Evolutionary conservation across 2,888 invertebrate species (phyloP).

Genomic region (Cheilosia vulpina): DNA sequence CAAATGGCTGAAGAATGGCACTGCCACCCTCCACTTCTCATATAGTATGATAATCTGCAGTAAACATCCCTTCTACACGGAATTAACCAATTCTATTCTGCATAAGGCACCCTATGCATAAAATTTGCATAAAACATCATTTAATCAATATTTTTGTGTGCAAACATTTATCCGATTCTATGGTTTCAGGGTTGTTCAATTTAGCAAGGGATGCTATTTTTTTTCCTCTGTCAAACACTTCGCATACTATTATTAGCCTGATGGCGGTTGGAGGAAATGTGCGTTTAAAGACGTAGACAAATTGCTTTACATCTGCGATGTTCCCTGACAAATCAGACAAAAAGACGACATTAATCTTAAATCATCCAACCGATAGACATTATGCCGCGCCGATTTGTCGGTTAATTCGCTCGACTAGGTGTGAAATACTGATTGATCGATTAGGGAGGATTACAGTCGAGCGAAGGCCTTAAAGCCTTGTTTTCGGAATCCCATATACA

Average conservation of each 20-base stretch:
- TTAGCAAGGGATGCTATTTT: slow-evolving; percentile 65
- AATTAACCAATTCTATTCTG: slow-evolving; percentile 39
- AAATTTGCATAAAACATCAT: slow-evolving; percentile 69
- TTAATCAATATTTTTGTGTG: slow-evolving; percentile 68
- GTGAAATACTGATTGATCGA: slow-evolving; percentile 30
- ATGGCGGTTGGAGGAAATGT: slow-evolving; percentile 22
- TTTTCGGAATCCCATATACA: background rate
- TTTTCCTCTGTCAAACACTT: slow-evolving; percentile 13
- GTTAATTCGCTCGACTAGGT: slow-evolving; percentile 11
- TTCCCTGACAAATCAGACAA: slow-evolving; percentile 47
- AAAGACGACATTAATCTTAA: slow-evolving; percentile 62
- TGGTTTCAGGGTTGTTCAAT: slow-evolving; percentile 68
- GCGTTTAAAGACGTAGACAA: slow-evolving; percentile 46
- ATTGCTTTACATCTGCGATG: slow-evolving; percentile 55
- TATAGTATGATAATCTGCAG: slow-evolving; percentile 23
- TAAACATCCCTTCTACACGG: slow-evolving; percentile 39
- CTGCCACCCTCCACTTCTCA: slow-evolving; percentile 50
- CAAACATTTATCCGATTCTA: slow-evolving; percentile 63
- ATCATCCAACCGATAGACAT: slow-evolving; percentile 28
- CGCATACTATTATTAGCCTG: slow-evolving; percentile 27
- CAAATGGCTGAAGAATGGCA: slow-evolving; percentile 51
- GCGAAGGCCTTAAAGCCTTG: slow-evolving; percentile 13
- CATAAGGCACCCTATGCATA: slow-evolving; percentile 31
- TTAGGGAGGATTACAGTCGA: slow-evolving; percentile 17
- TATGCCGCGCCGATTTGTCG: slow-evolving; percentile 8